Base-by-base conservation (phyloP, 2,113 vertebrate species). In the Triplophysa tibetana region DNA sequence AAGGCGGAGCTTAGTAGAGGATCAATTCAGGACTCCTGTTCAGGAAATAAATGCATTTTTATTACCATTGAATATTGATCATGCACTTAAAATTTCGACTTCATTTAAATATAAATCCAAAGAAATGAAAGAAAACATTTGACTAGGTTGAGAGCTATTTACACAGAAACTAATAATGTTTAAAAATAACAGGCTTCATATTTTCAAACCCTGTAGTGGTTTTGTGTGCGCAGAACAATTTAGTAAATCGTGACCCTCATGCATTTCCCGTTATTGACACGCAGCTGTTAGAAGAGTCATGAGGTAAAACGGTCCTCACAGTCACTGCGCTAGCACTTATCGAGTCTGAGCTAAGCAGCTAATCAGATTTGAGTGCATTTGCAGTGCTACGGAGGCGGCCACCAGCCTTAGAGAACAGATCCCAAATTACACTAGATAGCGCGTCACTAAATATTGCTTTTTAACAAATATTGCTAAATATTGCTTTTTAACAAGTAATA, bases 281-380 rank as follows among this genome's bases (percentile, higher is more conserved):
- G 33, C 62, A 41, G 66, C 60, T 52, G 56, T 61, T 16, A 63
- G 21, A 43, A 6, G 4, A 17, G 13, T 29, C 72, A 70, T 21
- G 29, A 79, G 64, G 54, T 7, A 48, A 48, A 61, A 70, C 60
- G 63, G 64, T 50, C 70, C 64, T 76, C 43, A 61, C 29, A 38
- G 50, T 74, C 73, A 63, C 73, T 7, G 50, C 63, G 14, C 19
- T 26, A 26, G 54, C 69, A 50, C 73, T 63, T 26, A 68, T 24
- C 54, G 1, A 12, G 56, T 58, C 45, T 63, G 50, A 23, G 70
- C 58, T 74, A n/a, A 82, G n/a, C 19, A 24, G 50, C 29, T 83
- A 56, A 79, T 79, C 74, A 82, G 81, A 82, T 63, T 54, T 63
- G 48, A 45, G 38, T 3, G 21, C 23, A 19, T 77, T 68, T 38